A percentile compares a stretch with the other conserved stretches of the same genome.
These are phyloP conservation scores for Herpetotheres cachinnans DNA, from an alignment of 2,113 vertebrate genomes.

Conservation along the genomic window DNA sequence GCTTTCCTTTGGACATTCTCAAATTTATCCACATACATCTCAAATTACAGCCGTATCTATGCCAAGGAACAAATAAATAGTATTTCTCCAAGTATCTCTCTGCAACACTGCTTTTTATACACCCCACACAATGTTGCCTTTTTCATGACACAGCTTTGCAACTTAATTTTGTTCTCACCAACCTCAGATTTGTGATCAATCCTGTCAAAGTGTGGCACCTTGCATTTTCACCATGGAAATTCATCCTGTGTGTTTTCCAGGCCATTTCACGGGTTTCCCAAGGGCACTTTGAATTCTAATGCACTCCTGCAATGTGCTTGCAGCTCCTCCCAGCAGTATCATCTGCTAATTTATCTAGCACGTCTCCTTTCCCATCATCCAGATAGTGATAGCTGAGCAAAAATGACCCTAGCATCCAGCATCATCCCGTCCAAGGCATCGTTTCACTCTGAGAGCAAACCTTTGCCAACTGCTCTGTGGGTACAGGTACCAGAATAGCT, in stretches of 20 bases:
- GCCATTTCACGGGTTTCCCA: constrained; percentile 20
- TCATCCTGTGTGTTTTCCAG: constrained; percentile 26
- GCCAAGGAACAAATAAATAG: neutral
- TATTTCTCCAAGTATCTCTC: neutral
- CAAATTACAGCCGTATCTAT: neutral
- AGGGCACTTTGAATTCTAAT: constrained; percentile 11
- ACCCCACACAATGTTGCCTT: neutral
- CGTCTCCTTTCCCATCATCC: neutral
- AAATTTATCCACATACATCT: neutral
- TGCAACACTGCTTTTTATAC: neutral
- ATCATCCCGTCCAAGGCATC: neutral
- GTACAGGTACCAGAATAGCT: neutral
- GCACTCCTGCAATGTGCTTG: neutral
- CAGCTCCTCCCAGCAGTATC: neutral
- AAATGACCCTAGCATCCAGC: neutral
- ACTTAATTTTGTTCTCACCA: neutral
- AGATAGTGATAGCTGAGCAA: neutral
- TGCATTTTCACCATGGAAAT: neutral
- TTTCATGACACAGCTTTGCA: neutral
- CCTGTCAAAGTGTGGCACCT: constrained; percentile 19
- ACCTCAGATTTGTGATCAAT: constrained; percentile 14
- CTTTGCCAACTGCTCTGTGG: neutral
- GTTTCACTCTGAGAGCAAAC: neutral
- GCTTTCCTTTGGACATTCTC: constrained; percentile 15
- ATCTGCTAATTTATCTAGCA: neutral